Percentiles rank a stretch among this genome's conserved stretches.
Conservation (phyloP, 2,888 invertebrate species). For the Hyposoter dolosus region DNA sequence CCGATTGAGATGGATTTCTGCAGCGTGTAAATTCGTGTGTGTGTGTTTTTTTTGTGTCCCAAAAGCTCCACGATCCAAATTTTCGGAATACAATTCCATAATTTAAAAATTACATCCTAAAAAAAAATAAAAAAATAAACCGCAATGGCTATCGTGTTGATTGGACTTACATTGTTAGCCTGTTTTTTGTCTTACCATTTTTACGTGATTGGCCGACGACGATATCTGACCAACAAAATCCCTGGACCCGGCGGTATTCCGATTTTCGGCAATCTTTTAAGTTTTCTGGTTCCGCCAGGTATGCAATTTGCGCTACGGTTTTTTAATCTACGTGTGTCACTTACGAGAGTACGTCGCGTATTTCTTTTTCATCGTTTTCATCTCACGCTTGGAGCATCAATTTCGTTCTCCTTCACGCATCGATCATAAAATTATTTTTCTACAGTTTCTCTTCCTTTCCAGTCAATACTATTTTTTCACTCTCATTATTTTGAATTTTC, state of each 20-base stretch:
- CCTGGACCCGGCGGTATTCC: constrained; percentile 79
- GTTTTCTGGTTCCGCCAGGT: constrained; percentile 66
- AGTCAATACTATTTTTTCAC: background rate
- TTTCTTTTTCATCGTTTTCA: too few species aligned
- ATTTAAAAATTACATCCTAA: background rate
- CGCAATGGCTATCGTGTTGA: constrained; percentile 9
- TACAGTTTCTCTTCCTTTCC: too few species aligned
- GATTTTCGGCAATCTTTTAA: constrained; percentile 72
- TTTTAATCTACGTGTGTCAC: too few species aligned
- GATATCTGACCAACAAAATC: constrained; percentile 77
- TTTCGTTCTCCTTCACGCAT: too few species aligned
- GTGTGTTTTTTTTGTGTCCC: background rate
- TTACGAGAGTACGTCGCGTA: too few species aligned
- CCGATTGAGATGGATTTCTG: background rate
- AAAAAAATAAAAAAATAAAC: background rate
- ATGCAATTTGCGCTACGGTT: background rate
- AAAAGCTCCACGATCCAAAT: background rate
- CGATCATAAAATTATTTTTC: too few species aligned
- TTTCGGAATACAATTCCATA: background rate
- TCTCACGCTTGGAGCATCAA: too few species aligned
- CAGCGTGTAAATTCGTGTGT: background rate
- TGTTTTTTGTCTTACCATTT: constrained; percentile 44
- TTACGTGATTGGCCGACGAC: constrained; percentile 74
- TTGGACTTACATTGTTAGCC: constrained; percentile 35
- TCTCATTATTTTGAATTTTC: background rate